Evolutionary conservation across 1,140 invertebrate species (phyloP).

Genomic region (Drosophila chauvacae): DNA sequence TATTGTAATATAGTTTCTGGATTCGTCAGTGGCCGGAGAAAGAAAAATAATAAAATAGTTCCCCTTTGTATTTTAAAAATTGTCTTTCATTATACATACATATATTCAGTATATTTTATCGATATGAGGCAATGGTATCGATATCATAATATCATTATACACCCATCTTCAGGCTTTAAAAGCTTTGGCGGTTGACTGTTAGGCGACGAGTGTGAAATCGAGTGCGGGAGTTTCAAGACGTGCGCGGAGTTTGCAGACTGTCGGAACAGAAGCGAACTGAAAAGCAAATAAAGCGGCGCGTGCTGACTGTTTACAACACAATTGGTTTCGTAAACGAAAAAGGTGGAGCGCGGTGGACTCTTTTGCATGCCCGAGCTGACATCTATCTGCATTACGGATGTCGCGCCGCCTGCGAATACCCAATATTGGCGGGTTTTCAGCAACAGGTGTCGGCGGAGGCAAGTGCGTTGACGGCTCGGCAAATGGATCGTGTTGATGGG

Average conservation of each 20-base stretch:
- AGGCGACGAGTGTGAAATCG: slow-evolving; percentile 31
- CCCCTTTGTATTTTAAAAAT: neutral
- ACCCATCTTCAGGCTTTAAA: neutral
- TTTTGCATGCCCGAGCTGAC: slow-evolving; percentile 61
- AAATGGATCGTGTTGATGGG: slow-evolving; percentile 36
- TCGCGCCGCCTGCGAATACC: slow-evolving; percentile 29
- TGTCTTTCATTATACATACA: neutral
- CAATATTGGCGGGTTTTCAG: slow-evolving; percentile 43
- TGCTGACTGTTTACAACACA: slow-evolving; percentile 58
- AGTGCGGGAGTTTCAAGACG: slow-evolving; percentile 43
- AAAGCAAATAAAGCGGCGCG: slow-evolving; percentile 62
- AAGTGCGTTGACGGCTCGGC: slow-evolving; percentile 17
- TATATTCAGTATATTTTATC: neutral
- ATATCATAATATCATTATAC: neutral
- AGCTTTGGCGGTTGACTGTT: slow-evolving; percentile 2
- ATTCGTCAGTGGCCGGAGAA: too few relatives aligned
- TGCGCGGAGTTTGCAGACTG: slow-evolving; percentile 25
- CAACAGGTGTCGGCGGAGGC: slow-evolving; percentile 64
- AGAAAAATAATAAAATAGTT: too few relatives aligned
- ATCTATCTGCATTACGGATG: slow-evolving; percentile 46
- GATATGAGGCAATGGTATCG: neutral
- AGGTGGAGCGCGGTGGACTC: slow-evolving; percentile 17
- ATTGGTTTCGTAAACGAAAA: slow-evolving; percentile 22
- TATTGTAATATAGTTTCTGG: too few relatives aligned
- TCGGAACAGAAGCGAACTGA: slow-evolving; percentile 36